A percentile compares a stretch with the other conserved stretches of the same genome.
Evolutionary conservation across 2,113 vertebrate genomes (phyloP).

Genomic region (Thinocorus orbignyianus): DNA sequence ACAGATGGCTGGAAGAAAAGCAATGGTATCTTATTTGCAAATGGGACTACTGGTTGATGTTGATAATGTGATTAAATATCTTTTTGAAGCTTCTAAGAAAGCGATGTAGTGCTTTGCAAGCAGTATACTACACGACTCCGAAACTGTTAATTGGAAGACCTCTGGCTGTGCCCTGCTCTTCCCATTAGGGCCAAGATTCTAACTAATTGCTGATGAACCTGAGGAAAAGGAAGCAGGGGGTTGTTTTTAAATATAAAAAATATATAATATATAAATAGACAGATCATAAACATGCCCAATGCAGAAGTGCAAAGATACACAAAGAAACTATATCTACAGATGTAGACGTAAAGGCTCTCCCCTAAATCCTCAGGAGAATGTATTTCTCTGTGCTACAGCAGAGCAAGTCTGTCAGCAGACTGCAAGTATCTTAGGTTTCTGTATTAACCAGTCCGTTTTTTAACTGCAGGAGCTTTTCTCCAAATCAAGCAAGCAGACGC

Average conservation of each 20-base stretch:
- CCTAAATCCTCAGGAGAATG: neutral
- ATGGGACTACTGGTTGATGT: neutral
- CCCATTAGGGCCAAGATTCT: neutral
- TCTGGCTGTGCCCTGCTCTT: neutral
- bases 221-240: neutral
- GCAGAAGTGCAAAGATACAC: neutral
- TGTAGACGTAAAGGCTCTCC: neutral
- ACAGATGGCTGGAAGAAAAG: neutral
- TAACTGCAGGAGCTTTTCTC: constrained; percentile 36
- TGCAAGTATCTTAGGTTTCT: neutral
- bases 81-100: neutral
- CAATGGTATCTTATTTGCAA: neutral
- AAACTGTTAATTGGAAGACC: neutral
- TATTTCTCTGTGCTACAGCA: neutral
- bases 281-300: neutral
- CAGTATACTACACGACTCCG: neutral
- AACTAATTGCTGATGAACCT: neutral
- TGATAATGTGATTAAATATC: neutral
- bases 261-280: no score
- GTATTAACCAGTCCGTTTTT: constrained; percentile 7
- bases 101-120: neutral
- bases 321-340: neutral
- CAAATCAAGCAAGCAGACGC: constrained; percentile 71
- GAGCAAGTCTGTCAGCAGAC: neutral
- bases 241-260: neutral